Conservation (phyloP, 2,113 vertebrate species). For the Emberiza fucata region DNA sequence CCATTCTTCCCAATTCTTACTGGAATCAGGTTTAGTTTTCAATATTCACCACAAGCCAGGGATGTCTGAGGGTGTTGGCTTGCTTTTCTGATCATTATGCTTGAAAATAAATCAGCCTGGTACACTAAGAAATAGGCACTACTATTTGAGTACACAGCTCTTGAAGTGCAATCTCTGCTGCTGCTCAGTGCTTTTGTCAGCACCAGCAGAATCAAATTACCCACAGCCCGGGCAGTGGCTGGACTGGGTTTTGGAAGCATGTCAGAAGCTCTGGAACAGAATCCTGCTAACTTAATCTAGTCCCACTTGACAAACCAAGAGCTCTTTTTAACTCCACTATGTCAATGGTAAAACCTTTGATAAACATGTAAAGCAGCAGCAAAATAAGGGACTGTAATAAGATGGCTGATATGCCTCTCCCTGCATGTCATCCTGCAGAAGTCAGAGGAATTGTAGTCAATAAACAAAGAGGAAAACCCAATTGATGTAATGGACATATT, state of each 20-base stretch:
- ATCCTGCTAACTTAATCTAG: not conserved
- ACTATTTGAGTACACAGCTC: not conserved
- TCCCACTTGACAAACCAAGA: not conserved
- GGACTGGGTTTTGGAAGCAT: not conserved
- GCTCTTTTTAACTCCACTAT: not conserved
- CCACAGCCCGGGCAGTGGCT: not conserved
- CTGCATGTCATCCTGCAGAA: not conserved
- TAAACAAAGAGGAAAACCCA: not conserved
- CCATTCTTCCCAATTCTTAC: not conserved
- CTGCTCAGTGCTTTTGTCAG: not conserved
- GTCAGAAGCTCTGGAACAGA: slow-evolving; percentile 7
- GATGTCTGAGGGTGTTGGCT: not conserved
- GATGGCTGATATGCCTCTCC: not conserved
- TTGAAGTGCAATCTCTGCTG: not conserved
- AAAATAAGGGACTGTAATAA: not conserved
- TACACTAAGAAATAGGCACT: not conserved
- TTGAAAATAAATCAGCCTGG: not conserved
- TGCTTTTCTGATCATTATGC: not conserved
- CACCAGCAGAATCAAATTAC: not conserved
- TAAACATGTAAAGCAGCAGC: not conserved
- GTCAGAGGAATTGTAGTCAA: not conserved
- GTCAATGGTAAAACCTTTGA: not conserved
- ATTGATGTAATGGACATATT: not conserved
- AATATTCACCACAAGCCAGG: not conserved
- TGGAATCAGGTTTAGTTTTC: not conserved